These are phyloP conservation scores for Camptogramma bilineatum DNA, from an alignment of 2,888 invertebrate species.

Conservation along the genomic window DNA sequence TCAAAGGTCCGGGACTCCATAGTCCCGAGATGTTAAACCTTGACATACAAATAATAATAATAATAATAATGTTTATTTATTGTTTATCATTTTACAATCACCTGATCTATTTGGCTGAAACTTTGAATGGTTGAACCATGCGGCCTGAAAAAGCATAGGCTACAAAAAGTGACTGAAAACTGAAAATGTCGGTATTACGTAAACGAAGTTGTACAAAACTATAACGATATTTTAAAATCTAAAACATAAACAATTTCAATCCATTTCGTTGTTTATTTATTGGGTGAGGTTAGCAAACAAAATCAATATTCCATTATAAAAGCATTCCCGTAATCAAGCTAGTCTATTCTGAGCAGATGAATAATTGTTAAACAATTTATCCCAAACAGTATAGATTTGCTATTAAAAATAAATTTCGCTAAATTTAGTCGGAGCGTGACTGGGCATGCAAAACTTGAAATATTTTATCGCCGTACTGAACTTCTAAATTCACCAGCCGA, in stretches of 20 bases:
- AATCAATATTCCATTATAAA: not conserved
- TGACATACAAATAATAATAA: too few relatives aligned
- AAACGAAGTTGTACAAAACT: too few relatives aligned
- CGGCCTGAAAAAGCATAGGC: too few relatives aligned
- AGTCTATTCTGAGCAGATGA: not conserved
- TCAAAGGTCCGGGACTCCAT: too few relatives aligned
- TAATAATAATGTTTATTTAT: too few relatives aligned
- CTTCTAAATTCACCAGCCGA: slow-evolving; percentile 37
- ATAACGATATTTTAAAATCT: too few relatives aligned
- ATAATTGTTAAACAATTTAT: slow-evolving; percentile 24
- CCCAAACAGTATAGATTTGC: slow-evolving; percentile 45
- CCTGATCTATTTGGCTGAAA: too few relatives aligned
- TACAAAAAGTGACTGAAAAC: too few relatives aligned
- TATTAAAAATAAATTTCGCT: slow-evolving; percentile 50
- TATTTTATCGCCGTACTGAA: slow-evolving; percentile 39
- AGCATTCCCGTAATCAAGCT: not conserved
- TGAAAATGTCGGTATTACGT: too few relatives aligned
- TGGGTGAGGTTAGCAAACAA: not conserved
- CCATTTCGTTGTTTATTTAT: not conserved
- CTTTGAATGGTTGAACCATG: too few relatives aligned
- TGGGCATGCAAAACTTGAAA: slow-evolving; percentile 47
- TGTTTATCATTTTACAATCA: too few relatives aligned
- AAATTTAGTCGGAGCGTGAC: slow-evolving; percentile 46
- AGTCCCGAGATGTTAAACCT: too few relatives aligned
- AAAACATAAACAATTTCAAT: not conserved